Conservation (phyloP, 92 coral and sea anemone species). For the Hydrozoanthus gracilis region DNA sequence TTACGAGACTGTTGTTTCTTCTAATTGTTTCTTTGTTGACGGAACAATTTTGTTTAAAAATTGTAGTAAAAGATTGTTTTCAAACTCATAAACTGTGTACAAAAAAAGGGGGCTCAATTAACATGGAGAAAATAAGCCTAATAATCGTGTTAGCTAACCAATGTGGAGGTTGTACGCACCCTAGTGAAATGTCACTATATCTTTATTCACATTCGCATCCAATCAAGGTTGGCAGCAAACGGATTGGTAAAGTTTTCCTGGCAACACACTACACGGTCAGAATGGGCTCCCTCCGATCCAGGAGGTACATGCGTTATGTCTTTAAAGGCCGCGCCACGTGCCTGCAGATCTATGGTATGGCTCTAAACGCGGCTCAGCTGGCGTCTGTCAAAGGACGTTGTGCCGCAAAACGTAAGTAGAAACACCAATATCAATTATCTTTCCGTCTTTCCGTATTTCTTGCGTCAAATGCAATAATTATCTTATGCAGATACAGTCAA, state of each 20-base stretch:
- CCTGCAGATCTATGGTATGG: constrained; percentile 73
- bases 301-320: constrained; percentile 16
- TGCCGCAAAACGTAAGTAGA: constrained; percentile 64
- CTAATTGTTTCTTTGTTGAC: no score
- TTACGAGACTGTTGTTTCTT: no score
- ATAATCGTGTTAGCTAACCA: no score
- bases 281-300: constrained; percentile 55
- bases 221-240: constrained; percentile 46
- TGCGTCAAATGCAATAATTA: no score
- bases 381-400: constrained; percentile 61
- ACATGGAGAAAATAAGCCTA: no score
- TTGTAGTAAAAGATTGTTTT: no score
- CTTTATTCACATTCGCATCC: not conserved
- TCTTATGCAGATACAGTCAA: no score
- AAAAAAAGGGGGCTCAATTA: no score
- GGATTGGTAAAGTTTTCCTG: constrained; percentile 58
- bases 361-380: constrained; percentile 55
- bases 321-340: constrained; percentile 79
- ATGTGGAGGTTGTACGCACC: no score
- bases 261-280: constrained; percentile 75
- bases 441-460: not conserved
- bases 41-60: no score
- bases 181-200: not conserved
- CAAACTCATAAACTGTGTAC: no score
- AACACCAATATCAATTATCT: not conserved